Conservation (phyloP, 2,888 invertebrate genomes). For the Eupithecia inturbata region DNA sequence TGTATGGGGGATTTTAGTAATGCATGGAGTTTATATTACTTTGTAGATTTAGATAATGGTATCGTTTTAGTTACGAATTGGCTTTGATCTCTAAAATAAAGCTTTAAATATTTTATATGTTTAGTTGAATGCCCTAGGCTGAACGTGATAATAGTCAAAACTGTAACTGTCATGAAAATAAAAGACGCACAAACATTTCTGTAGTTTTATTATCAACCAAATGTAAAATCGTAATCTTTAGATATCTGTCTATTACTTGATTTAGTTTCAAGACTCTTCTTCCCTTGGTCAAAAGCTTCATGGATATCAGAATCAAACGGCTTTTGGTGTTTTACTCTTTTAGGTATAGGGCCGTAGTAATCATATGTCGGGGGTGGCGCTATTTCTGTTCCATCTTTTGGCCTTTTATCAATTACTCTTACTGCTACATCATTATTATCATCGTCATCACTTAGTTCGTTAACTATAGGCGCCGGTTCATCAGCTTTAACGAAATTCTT, state of each 20-base stretch:
- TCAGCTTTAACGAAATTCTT: conserved; percentile 69
- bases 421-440: conserved; percentile 42
- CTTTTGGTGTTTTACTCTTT: conserved; percentile 60
- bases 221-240: conserved; percentile 75
- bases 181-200: conserved; percentile 48
- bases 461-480: conserved; percentile 64
- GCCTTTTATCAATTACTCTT: conserved; percentile 46
- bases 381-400: conserved; percentile 80
- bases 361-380: conserved; percentile 87
- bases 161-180: conserved; percentile 50
- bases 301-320: conserved; percentile 73
- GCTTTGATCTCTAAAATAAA: conserved; percentile 48
- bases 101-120: conserved; percentile 50
- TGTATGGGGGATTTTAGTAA: conserved; percentile 14
- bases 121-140: conserved; percentile 48
- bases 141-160: conserved; percentile 64
- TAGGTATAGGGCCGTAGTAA: conserved; percentile 83
- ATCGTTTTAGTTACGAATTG: conserved; percentile 42
- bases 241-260: conserved; percentile 62
- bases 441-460: conserved; percentile 66
- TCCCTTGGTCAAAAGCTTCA: conserved; percentile 76
- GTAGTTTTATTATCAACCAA: conserved; percentile 58
- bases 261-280: conserved; percentile 72
- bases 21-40: conserved; percentile 8
- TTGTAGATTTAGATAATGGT: conserved; percentile 17